Evolutionary conservation across 2,113 vertebrate genomes (phyloP), one percentile per base, ranked within the genome.

Genomic region (Daphoenositta chrysoptera): DNA sequence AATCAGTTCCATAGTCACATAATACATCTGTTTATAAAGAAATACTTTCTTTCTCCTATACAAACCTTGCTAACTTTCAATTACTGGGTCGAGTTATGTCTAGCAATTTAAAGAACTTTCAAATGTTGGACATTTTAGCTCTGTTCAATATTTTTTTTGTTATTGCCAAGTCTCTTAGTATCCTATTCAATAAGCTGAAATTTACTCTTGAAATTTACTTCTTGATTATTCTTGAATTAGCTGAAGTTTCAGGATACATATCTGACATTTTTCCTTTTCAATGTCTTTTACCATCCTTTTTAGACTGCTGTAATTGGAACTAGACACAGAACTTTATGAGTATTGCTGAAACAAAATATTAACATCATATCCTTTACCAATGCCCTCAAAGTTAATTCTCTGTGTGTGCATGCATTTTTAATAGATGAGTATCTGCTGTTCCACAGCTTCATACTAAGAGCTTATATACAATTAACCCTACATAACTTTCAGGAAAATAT

Each of bases 321-420:
- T 54, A 73, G n/a, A 83, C 21, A 56, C 3, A 70, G 23, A 91
- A 84, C 4, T 81, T 39, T 57, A 17, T 0, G 1, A 21, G 39
- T 80, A 82, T 7, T 82, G n/a, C 26, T 61, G 13, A 87, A 82
- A 87, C 13, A 40, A 31, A 77, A 69, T 6, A 68, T 18, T 44
- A 87, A 30, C 22, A 70, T 15, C 6, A 19, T 35, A 20, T 20
- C 7, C 11, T 37, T 71, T 44, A 76, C 8, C 13, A 47, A n/a
- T 7, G 8, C 8, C 19, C 68, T 44, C 21, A 24, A 51, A 89
- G 33, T 69, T 64, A 48, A 72, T 56, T 60, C 18, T 73, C 39
- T 50, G 6, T 21, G 3, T 31, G 3, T 7, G 2, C 9, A 54
- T 0, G 4, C 15, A 44, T 64, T 76, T 87, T 60, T 35, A 39